Percentiles rank a stretch among this genome's conserved stretches.
Conservation (phyloP, 2,888 invertebrate genomes). For the Ganaspis brasiliensis region DNA sequence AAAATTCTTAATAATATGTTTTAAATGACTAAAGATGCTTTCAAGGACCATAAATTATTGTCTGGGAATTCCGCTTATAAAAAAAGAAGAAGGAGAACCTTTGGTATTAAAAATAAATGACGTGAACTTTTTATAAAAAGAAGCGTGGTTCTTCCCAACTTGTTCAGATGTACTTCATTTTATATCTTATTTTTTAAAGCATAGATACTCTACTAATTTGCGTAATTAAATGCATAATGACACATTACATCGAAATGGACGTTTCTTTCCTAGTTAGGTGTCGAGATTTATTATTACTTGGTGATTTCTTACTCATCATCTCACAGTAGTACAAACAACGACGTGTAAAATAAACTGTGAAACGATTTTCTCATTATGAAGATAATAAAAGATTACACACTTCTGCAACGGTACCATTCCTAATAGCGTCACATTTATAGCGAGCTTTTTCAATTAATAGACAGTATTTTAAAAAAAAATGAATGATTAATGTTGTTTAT, state of each 20-base stretch:
- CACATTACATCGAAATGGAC: not conserved
- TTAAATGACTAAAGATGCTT: not conserved
- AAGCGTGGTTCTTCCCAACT: not conserved
- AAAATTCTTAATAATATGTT: not conserved
- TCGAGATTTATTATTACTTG: not conserved
- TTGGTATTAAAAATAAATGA: not conserved
- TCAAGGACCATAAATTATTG: not conserved
- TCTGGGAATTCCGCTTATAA: conserved; percentile 5
- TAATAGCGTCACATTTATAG: not conserved
- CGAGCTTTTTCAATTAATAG: no score
- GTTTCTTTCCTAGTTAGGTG: not conserved
- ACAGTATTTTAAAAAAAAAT: no score
- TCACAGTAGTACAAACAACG: conserved; percentile 26
- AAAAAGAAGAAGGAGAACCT: not conserved
- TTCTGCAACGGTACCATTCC: not conserved
- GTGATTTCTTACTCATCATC: conserved; percentile 24
- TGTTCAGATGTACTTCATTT: not conserved
- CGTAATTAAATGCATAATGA: conserved; percentile 11
- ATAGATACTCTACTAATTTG: conserved; percentile 9
- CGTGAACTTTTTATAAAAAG: not conserved
- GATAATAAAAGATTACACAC: not conserved
- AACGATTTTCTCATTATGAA: not conserved
- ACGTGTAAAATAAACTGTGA: conserved; percentile 3
- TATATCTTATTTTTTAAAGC: not conserved
- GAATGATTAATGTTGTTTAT: no score